These are phyloP conservation scores for Pseudochirops cupreus DNA, from an alignment of 2,797 vertebrate genomes.

Conservation along the genomic window DNA sequence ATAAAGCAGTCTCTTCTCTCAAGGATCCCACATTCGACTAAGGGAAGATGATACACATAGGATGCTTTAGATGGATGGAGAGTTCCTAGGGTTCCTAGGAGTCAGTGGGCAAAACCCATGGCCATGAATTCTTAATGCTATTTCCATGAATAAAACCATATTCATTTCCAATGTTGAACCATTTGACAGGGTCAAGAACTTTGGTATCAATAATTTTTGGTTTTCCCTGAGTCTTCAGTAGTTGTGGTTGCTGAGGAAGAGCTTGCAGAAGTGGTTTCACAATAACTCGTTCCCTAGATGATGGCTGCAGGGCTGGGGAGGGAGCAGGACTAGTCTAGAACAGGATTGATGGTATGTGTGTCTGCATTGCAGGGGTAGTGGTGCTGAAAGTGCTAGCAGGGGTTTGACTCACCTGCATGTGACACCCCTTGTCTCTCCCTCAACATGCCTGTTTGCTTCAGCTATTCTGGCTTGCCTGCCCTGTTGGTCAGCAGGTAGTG, in stretches of 20 bases:
- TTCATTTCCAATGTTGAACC: neutral
- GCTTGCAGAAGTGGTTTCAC: neutral
- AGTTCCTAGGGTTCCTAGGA: neutral
- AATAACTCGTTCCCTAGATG: neutral
- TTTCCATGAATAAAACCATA: neutral
- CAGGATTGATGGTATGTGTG: neutral
- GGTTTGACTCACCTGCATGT: neutral
- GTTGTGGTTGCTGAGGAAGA: neutral
- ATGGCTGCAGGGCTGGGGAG: neutral
- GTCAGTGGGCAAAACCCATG: neutral
- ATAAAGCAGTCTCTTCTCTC: neutral
- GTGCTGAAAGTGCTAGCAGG: neutral
- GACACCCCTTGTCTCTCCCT: neutral
- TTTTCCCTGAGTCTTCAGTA: neutral
- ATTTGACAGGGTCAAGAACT: neutral
- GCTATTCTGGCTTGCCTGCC: no score
- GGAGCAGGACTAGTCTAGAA: neutral
- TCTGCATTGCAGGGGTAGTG: neutral
- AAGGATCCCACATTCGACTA: neutral
- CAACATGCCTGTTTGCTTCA: no score
- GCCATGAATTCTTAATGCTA: neutral
- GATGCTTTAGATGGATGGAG: neutral
- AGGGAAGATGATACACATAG: neutral
- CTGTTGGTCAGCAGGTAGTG: no score
- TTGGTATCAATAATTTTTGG: neutral